These are phyloP conservation scores for Acheta domesticus DNA, from an alignment of 2,888 invertebrate species.

Conservation along the genomic window DNA sequence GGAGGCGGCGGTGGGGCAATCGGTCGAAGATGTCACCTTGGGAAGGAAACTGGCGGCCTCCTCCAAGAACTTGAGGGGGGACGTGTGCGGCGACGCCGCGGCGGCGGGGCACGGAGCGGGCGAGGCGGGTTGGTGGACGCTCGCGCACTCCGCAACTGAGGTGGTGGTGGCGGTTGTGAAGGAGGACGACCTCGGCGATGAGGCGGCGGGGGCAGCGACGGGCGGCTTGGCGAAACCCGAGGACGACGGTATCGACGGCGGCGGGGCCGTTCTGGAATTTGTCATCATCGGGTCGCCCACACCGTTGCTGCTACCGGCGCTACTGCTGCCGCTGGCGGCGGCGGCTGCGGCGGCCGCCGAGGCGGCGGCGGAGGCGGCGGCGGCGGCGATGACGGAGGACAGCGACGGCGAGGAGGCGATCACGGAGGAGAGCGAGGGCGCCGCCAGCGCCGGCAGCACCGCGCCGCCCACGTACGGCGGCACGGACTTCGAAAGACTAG, in stretches of 20 bases:
- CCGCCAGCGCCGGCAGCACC: not conserved
- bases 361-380: too few species aligned
- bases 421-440: not conserved
- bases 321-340: too few species aligned
- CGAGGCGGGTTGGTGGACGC: too few species aligned
- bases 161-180: constrained; percentile 41
- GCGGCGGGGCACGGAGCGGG: too few species aligned
- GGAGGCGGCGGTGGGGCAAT: not conserved
- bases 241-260: too few species aligned
- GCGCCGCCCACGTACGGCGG: not conserved
- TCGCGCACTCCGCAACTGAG: not conserved
- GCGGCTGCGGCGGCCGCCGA: too few species aligned
- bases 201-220: constrained; percentile 22
- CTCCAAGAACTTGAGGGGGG: constrained; percentile 26
- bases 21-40: not conserved
- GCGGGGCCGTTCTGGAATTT: too few species aligned
- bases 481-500: not conserved
- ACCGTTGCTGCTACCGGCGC: too few species aligned
- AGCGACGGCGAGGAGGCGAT: not conserved
- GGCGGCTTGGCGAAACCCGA: too few species aligned
- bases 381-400: not conserved
- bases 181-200: constrained; percentile 37
- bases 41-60: constrained; percentile 4
- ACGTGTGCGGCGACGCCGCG: constrained; percentile 26
- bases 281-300: too few species aligned